These are phyloP conservation scores for Chalcosyrphus nemorum DNA, from an alignment of 2,888 invertebrate genomes.

Conservation along the genomic window DNA sequence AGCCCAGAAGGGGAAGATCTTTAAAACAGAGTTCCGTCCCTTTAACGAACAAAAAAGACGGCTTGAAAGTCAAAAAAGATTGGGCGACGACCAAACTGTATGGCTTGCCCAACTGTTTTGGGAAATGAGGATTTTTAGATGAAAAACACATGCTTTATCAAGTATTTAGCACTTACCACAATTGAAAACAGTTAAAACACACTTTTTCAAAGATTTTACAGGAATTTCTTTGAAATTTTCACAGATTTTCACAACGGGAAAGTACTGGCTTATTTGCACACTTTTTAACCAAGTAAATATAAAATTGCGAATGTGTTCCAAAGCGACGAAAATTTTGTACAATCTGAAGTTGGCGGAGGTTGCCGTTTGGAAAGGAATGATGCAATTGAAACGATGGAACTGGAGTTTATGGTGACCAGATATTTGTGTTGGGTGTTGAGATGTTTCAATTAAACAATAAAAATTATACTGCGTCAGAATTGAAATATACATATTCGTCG, in stretches of 20 bases:
- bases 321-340: conserved; percentile 25
- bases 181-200: conserved; percentile 58
- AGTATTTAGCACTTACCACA: conserved; percentile 48
- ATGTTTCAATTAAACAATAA: too few species aligned
- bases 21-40: too few species aligned
- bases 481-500: too few species aligned
- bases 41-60: too few species aligned
- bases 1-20: too few species aligned
- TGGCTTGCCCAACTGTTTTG: conserved; percentile 41
- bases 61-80: too few species aligned
- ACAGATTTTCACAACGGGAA: conserved; percentile 59
- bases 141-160: conserved; percentile 12
- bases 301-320: conserved; percentile 58
- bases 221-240: conserved; percentile 49
- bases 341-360: conserved; percentile 40
- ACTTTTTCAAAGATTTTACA: conserved; percentile 46
- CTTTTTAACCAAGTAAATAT: conserved; percentile 65
- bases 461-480: too few species aligned
- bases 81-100: too few species aligned
- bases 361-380: background rate
- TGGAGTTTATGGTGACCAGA: background rate
- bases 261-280: conserved; percentile 56
- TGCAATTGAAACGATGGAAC: conserved; percentile 18
- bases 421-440: too few species aligned
- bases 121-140: conserved; percentile 9